Evolutionary conservation across 2,888 invertebrate species (phyloP), one percentile per base, ranked within the genome.

Genomic region (Entomobrya multifasciata): DNA sequence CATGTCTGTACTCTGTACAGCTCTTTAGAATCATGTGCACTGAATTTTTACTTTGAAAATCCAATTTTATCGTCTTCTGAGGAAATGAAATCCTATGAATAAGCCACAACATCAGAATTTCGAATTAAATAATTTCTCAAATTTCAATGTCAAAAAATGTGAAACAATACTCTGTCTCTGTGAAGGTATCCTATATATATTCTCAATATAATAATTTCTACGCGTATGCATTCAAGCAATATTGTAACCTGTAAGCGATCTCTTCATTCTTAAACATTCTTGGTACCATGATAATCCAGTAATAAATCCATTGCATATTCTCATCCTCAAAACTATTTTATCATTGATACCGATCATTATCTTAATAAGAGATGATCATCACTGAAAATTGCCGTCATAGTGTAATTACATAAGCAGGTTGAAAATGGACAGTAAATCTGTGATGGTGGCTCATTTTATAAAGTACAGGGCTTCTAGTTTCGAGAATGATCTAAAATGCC

Each of bases 311-410:
- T 57, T 25, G 52, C 13, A 52, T 27, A 52, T 13, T 52, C 20
- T 30, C 52, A 13, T 49, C 15, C 44, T 72, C 27, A 25, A 72
- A 72, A 72, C 72, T 52, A 27, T 82, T 70, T 82, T 82, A 74
- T 60, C 74, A 76, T 30, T 57, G 62, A 76, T 57, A 52, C 52
- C 83, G 74, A 83, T 83, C 76, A 76, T 83, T 65, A 83, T 83
- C 76, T 74, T 83, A 30, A 60, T 67, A 72, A 79, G 36, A 52
- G 70, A 70, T 57, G 67, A 57, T 80, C 57, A 41, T 82, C 49
- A 25, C 25, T 30, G 49, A 80, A 80, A 67, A 65, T 80, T 55
- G 62, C 62, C 65, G 52, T 65, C 83, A 52, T 52, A 47, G 15
- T 52, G 15, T 25, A 49, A 17, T 49, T 72, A 47, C 6, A 25